Evolutionary conservation across 2,797 vertebrate species (phyloP).

Genomic region (Sebastes elongatus): DNA sequence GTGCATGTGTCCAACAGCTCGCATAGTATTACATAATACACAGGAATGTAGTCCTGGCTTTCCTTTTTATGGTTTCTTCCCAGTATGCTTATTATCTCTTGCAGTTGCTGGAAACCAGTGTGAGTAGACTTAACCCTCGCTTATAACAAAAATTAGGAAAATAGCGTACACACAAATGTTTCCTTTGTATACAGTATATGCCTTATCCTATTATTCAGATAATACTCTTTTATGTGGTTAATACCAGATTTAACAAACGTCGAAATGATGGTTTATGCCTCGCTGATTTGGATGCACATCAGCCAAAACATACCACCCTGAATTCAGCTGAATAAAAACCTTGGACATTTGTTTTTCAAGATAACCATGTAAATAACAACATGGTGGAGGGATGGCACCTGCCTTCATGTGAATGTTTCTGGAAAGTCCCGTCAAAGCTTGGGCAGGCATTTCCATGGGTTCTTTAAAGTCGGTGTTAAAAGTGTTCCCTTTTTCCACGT

Average conservation of each 20-base stretch:
- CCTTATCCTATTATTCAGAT: background rate
- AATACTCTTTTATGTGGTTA: background rate
- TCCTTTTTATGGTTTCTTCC: background rate
- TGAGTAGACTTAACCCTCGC: background rate
- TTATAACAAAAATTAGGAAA: background rate
- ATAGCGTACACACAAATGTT: background rate
- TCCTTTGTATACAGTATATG: background rate
- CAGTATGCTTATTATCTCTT: background rate
- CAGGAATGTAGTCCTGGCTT: background rate
- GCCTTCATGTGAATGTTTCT: background rate
- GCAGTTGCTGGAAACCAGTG: conserved; percentile 12
- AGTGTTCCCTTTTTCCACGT: too few species aligned
- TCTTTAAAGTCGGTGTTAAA: background rate
- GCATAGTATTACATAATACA: background rate
- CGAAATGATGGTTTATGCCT: background rate
- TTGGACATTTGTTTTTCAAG: background rate
- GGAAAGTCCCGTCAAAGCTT: background rate
- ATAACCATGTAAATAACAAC: background rate
- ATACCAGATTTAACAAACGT: background rate
- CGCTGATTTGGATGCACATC: background rate
- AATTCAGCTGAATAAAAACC: background rate
- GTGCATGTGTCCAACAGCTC: background rate
- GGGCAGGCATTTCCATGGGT: background rate
- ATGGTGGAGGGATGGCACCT: conserved; percentile 24
- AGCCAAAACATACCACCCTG: background rate